Base-by-base conservation (phyloP, 2,797 vertebrate species). In the Pteropus rufus region DNA sequence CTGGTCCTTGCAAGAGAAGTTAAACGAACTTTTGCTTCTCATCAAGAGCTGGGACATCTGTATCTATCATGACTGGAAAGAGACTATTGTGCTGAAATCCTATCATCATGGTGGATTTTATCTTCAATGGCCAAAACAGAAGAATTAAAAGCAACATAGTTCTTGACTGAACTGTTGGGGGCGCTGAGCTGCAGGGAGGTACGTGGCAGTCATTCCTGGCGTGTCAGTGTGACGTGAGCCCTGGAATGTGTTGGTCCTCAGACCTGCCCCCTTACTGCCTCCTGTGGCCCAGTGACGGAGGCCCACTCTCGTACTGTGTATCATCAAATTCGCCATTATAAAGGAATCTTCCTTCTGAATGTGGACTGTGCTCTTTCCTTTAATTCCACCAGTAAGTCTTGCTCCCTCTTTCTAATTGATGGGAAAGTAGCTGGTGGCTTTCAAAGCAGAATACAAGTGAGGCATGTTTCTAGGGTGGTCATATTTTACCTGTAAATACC, bases 311-410 rank as follows among this genome's bases (percentile, higher is more conserved):
- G 98, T 97, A 97, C 97, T 98, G 97, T 98, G 97, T 98, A 96
- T 97, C 92, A 97, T 97, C 98, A 97, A 97, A 97, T 97, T 98
- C 73, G 95, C 98, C 98, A 77, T 97, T 97, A 98, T 98, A 99
- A 98, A 98, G 95, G 93, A 98, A 96, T 95, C 97, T 98, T 98
- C 96, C 97, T 98, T 98, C 97, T 89, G 95, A 98, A 89, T 44
- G 60, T 46, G 89, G 79, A 41, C 73, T 0, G 97, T 98, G 96
- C 94, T 97, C 92, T 89, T 98, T 98, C 49, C 87, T 86, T 73
- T 76, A 14, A 54, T 49, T 67, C 54, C 64, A 4, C 31, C 41
- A 26, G 18, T 52, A 60, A 26, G 14, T 19, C 64, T n/a, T 26
- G 24, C 24, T 34, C 5, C 81, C 19, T 73, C 26, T 91, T 82